Base-by-base conservation (phyloP, 2,888 invertebrate genomes). In the Oligia latruncula region DNA sequence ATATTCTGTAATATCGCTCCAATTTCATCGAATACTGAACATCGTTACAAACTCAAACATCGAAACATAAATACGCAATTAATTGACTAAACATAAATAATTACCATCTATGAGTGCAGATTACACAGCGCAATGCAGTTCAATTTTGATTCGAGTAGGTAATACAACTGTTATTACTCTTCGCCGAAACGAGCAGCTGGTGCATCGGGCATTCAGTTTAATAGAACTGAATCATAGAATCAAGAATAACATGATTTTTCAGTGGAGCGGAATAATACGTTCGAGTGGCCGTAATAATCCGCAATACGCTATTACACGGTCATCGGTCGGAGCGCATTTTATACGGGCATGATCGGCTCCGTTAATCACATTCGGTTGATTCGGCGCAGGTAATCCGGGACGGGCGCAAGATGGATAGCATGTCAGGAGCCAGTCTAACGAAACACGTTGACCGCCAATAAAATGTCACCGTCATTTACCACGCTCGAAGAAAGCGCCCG, bases 321-420 rank as follows among this genome's bases (percentile, higher is more conserved):
- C 89, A 90, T 88, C 88, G 87, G 87, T 75, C 75, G 86, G 49
- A 74, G 82, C 77, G 87, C 91, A 87, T 90, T 91, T 93, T 92
- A 92, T 92, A 90, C 92, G 91, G 91, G 90, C 90, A 87, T 89
- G 90, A 88, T 87, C 87, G 89, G 86, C 55, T 87, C 91, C 90
- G 87, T 92, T 92, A 91, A 92, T 92, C 92, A 93, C 90, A 88
- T 92, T 90, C 91, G 90, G 90, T 90, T 90, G 91, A 91, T 91
- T 90, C 88, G 89, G 83, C 90, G 82, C 91, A 88, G 91, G 90
- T 92, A 91, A 92, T 88, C 89, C 89, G 80, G 87, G 85, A 78
- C 83, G 89, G 77, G 70, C 78, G 85, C 89, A 92, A 93, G 93
- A 93, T 92, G 90, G 89, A 92, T 92, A 89, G 89, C 90, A 86